Evolutionary conservation across 2,113 vertebrate genomes (phyloP), one percentile per base, ranked within the genome.

Genomic region (Ovis aries): DNA sequence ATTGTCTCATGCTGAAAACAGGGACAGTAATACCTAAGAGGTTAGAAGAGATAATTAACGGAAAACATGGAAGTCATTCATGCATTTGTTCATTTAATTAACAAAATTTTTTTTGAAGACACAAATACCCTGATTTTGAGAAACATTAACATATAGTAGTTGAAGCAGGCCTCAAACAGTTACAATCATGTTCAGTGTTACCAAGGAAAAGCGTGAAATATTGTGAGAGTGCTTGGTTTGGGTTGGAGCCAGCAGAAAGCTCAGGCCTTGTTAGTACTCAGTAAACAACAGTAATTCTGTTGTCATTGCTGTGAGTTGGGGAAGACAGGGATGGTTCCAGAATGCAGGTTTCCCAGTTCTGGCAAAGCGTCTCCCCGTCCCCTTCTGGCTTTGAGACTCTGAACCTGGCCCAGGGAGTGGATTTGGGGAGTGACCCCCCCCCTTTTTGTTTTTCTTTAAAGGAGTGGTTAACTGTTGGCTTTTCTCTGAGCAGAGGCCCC

Each of bases 401-500:
- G 91, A 48, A 19, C 0, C 15, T 48, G 40, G 19, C 57, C 33
- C 31, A 43, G 77, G 64, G 6, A 23, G 10, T 31, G 36, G 33
- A 71, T 40, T 19, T 31, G n/a, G 82, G 25, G 71, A 19, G 23
- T 31, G 55, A n/a, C 81, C 45, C 10, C 36, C 36, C 36, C 6
- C 6, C 6, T 33, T 64, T 62, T 21, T 7, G 31, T 74, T 74
- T 27, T 53, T 85, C 33, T 55, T 9, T 36, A 7, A 83, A 2
- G 31, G 17, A 67, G 31, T 48, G 27, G 2, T 10, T 77, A 2
- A 91, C 25, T 5, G 15, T 43, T 40, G 83, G 7, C 84, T 57
- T 21, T 64, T 23, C 9, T 67, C 25, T 60, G 17, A 0, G 0
- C 97, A 99, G 99, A 98, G 9, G 99, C 99, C 55, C 99, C 99